Percentiles rank a stretch among this genome's conserved stretches.
Evolutionary conservation across 2,113 vertebrate species (phyloP).

Genomic region (Scophthalmus maximus): DNA sequence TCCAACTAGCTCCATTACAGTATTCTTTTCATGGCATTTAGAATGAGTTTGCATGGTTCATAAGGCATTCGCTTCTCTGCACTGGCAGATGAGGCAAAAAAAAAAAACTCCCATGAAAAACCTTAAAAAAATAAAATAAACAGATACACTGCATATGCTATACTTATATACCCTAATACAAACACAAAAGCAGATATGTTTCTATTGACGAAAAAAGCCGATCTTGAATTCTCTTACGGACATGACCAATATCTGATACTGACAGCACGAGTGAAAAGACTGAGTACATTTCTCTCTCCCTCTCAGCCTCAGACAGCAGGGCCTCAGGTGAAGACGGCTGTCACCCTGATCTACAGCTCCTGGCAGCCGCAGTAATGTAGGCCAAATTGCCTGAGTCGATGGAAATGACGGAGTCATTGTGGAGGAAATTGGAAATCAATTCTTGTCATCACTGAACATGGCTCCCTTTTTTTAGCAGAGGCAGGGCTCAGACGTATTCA

Average conservation of each 20-base stretch:
- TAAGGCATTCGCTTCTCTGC: background rate
- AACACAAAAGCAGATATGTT: conserved; percentile 30
- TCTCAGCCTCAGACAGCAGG: conserved; percentile 78
- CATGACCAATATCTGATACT: conserved; percentile 30
- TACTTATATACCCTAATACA: background rate
- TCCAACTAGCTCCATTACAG: background rate
- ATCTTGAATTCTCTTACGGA: conserved; percentile 47
- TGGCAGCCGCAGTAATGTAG: conserved; percentile 83
- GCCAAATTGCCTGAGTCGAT: conserved; percentile 91
- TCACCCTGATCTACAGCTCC: conserved; percentile 89
- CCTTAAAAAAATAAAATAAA: background rate
- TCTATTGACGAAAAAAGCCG: conserved; percentile 17
- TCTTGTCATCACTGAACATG: conserved; percentile 91
- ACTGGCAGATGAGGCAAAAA: background rate
- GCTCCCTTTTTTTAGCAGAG: conserved; percentile 78
- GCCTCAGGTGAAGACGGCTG: conserved; percentile 84
- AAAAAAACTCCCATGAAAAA: background rate
- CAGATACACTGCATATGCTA: background rate
- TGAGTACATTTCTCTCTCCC: conserved; percentile 41
- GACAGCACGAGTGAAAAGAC: conserved; percentile 59
- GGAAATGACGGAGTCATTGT: conserved; percentile 92
- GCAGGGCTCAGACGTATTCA: conserved; percentile 76
- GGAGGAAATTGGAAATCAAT: conserved; percentile 98
- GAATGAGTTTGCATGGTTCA: background rate
- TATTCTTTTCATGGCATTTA: background rate